A percentile compares a stretch with the other conserved stretches of the same genome.
Conservation (phyloP, 2,797 vertebrate genomes). For the Xenopus petersii region DNA sequence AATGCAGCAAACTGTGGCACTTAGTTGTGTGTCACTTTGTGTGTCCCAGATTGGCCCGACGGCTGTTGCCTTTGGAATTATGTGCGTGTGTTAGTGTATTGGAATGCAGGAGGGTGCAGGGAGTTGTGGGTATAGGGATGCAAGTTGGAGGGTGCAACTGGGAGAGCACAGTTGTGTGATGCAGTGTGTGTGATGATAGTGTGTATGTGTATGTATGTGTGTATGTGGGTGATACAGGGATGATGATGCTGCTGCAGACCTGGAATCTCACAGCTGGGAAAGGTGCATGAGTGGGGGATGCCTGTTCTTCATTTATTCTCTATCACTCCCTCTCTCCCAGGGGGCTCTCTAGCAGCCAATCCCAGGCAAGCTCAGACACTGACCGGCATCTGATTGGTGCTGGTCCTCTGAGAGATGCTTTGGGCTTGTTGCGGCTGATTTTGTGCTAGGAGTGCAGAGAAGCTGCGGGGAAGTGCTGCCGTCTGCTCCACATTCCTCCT, state of each 20-base stretch:
- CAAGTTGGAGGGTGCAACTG: background rate
- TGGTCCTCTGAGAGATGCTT: conserved; percentile 10
- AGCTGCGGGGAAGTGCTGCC: conserved; percentile 15
- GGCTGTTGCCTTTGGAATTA: background rate
- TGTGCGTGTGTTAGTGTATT: background rate
- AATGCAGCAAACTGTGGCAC: background rate
- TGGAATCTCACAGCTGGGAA: conserved; percentile 29
- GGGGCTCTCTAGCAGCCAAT: conserved; percentile 30
- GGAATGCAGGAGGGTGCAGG: background rate
- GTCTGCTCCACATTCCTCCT: too few species aligned
- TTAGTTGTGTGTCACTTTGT: too few species aligned
- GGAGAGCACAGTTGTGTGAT: background rate
- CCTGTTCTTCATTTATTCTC: conserved; percentile 33
- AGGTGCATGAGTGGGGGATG: conserved; percentile 21
- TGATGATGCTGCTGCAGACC: conserved; percentile 19
- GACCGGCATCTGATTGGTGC: conserved; percentile 21
- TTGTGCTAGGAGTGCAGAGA: conserved; percentile 35
- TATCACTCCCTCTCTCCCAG: conserved; percentile 25
- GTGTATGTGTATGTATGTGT: background rate
- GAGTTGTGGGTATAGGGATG: background rate
- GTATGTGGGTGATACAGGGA: background rate
- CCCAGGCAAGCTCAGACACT: conserved; percentile 4
- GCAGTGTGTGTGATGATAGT: background rate
- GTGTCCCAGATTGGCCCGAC: too few species aligned
- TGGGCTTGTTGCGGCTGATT: conserved; percentile 27